Evolutionary conservation across 1,140 invertebrate genomes (phyloP), one percentile per base, ranked within the genome.

Genomic region (Panagrolaimus sp.): DNA sequence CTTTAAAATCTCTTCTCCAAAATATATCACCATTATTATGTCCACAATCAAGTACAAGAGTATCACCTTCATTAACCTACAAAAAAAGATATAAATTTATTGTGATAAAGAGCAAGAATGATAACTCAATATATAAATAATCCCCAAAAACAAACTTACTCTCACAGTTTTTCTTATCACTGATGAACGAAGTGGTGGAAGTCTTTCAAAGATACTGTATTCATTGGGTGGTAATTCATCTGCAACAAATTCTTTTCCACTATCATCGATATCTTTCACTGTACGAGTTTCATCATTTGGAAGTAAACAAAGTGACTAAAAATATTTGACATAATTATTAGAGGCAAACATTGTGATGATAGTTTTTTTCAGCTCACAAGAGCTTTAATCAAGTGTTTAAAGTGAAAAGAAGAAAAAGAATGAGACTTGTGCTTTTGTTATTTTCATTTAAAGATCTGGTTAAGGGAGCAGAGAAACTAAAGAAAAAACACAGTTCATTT

Each of bases 1-100:
- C 51, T 57, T 57, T 27, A 5, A 57, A 57, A 20, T 57, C 51
- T 16, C 27, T 57, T 20, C 51, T 20, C 51, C 51, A 57, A 25
- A 25, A 27, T 9, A 57, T 57, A 27, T 57, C 51, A 38, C 31
- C 31, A 27, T 20, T n/a, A 11, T 20, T 25, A 27, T 13, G 51
- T 20, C 51, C 51, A 25, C 51, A 23, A 16, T 57, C 51, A 20
- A 57, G 51, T 20, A 57, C 27, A 20, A 57, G 13, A 20, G 11
- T 25, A 57, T 57, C 27, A 11, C 51, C 51, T 20, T 25, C 51
- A 23, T 20, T 57, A 20, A 13, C 51, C 51, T 57, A 27, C n/a
- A n/a, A n/a, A n/a, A n/a, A n/a, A n/a, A n/a, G n/a, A n/a, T n/a
- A n/a, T n/a, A n/a, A n/a, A n/a, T n/a, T n/a, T n/a, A n/a, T n/a